phyloP scores from a whole-genome alignment of 92 coral and sea anemone species.

The Micromussa lordhowensis region DNA sequence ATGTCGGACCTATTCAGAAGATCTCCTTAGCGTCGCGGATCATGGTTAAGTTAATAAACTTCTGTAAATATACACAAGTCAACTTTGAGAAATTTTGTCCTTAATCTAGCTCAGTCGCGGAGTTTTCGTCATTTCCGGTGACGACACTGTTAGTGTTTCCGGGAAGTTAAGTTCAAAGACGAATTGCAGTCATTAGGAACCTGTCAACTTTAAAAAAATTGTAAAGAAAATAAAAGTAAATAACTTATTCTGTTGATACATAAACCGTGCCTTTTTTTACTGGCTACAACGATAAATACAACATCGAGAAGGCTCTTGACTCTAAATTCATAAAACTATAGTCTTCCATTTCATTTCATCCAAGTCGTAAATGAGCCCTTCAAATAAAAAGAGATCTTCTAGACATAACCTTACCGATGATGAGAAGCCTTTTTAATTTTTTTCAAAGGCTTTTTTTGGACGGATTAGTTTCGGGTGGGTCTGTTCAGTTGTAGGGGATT shows the following conservation, averaged over 20 bases:
- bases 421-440: not conserved
- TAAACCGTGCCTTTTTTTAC: not conserved
- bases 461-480: not conserved
- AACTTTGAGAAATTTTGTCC: not conserved
- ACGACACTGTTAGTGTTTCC: not conserved
- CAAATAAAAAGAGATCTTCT: not conserved
- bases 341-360: not conserved
- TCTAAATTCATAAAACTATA: not conserved
- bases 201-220: not conserved
- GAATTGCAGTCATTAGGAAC: not conserved
- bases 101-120: not conserved
- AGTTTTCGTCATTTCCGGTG: not conserved
- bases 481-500: not conserved
- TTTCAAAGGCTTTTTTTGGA: not conserved
- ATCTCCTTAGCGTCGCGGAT: not conserved
- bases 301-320: not conserved
- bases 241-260: not conserved
- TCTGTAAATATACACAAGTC: no score
- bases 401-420: not conserved
- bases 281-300: not conserved
- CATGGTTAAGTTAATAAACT: not conserved
- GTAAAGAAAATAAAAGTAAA: not conserved
- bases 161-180: not conserved
- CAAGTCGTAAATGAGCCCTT: not conserved
- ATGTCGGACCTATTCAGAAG: not conserved